Base-by-base conservation (phyloP, 2,888 invertebrate species). In the Orthosia gracilis region DNA sequence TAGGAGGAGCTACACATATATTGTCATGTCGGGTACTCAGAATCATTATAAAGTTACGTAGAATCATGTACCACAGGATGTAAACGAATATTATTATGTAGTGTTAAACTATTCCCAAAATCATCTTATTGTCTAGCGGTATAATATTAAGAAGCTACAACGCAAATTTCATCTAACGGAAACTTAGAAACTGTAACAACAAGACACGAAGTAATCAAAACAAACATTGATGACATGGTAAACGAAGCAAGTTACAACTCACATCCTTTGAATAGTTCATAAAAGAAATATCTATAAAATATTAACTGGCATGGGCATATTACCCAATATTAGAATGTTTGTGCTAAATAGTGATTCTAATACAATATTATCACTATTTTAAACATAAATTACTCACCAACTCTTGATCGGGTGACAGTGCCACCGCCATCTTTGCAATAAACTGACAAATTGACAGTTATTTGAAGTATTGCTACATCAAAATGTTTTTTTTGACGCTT, bases 401-500 rank as follows among this genome's bases (percentile, higher is more conserved):
- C 96, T 98, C 98, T 93, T 98, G 98, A 94, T 98, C 98, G 93
- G 97, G 97, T 96, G 98, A 97, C 97, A 98, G 97, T 92, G 97
- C 97, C 96, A 97, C 97, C 97, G 98, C 98, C 98, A 96, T 96
- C 89, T 96, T 97, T 94, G 70, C 82, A 73, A 88, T 82, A 73
- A 87, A 86, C 86, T 86, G 73, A 79, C 76, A 62, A 57, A 40
- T 57, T 79, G 76, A 74, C 76, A 79, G 57, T 55, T 23, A n/a
- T 7, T 7, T n/a, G 4, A 9, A 58, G 58, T 67, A 49, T 63
- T 74, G 62, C 58, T 63, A 59, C 40, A 26, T 31, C 4, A 47
- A 52, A 69, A 47, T 7, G 2, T 9, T 49, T 45, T 69, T 57
- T 68, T 21, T 21, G 13, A 3, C 15, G 15, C 21, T 21, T 50